Percentiles rank a stretch among this genome's conserved stretches.
phyloP scores from a whole-genome alignment of 2,797 vertebrate genomes.

The Morelia viridis region DNA sequence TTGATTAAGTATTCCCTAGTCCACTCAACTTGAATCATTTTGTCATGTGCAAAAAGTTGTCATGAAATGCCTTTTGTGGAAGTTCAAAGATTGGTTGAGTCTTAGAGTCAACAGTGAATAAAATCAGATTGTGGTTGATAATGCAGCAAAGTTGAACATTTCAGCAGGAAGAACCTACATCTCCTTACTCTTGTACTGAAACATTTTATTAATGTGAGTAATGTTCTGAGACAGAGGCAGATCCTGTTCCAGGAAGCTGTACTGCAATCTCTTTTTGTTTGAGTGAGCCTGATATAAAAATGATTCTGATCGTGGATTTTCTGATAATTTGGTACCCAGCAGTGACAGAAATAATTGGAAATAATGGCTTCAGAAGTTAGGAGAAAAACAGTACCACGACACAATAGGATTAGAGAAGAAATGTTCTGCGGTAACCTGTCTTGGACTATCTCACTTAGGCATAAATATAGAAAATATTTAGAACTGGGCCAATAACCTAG shows the following conservation, averaged over 20 bases:
- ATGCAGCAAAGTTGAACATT: neutral
- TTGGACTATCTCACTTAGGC: too few species aligned
- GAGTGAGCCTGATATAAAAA: neutral
- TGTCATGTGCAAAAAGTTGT: neutral
- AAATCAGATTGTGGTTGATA: neutral
- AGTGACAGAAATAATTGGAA: neutral
- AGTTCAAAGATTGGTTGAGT: neutral
- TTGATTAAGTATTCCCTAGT: neutral
- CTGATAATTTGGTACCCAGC: neutral
- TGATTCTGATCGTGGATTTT: neutral
- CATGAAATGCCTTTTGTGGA: too few species aligned
- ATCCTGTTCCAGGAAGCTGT: neutral
- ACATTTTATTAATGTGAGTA: neutral
- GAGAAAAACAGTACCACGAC: neutral
- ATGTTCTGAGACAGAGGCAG: neutral
- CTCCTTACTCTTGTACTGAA: neutral
- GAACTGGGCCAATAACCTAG: neutral
- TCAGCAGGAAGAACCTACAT: neutral
- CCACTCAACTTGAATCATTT: neutral
- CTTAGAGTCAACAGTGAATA: too few species aligned
- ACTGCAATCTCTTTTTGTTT: too few species aligned
- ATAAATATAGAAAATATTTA: neutral
- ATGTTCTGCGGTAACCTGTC: neutral
- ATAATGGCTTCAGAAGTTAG: neutral
- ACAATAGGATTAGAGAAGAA: neutral